Conservation (phyloP, 30 jellyfish, hydroid and myxozoan species). For the Nemopilema nomurai region DNA sequence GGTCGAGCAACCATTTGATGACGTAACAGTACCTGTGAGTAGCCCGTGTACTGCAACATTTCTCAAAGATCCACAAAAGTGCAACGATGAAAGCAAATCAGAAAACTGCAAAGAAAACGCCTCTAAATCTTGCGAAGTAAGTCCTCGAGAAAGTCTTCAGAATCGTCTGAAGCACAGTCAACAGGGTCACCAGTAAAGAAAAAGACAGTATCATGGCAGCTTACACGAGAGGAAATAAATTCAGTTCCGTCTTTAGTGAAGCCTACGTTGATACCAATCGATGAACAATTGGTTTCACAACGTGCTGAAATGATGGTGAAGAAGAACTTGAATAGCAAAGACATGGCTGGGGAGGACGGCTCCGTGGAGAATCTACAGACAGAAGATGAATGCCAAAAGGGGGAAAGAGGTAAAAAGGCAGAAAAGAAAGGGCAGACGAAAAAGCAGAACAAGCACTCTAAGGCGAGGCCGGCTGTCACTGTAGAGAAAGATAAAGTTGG, state of each 20-base stretch:
- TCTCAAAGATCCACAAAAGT: too few species aligned
- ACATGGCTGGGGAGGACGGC: not conserved
- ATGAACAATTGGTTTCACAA: constrained; percentile 5
- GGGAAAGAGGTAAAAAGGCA: not conserved
- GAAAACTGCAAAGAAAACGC: not conserved
- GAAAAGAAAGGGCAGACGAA: not conserved
- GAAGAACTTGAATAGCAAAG: not conserved
- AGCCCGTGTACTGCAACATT: too few species aligned
- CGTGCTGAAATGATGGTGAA: constrained; percentile 26
- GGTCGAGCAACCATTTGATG: not conserved
- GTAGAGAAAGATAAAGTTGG: not conserved
- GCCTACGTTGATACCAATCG: constrained; percentile 31
- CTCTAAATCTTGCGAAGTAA: not conserved
- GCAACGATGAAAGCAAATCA: too few species aligned
- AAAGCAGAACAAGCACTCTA: not conserved
- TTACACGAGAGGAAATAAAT: constrained; percentile 21
- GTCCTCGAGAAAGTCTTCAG: too few species aligned
- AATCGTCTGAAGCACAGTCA: not conserved
- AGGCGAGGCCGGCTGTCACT: not conserved
- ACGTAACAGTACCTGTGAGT: too few species aligned
- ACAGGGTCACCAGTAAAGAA: not conserved
- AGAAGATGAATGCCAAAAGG: not conserved
- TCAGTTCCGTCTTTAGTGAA: constrained; percentile 23
- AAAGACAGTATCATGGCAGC: constrained; percentile 7
- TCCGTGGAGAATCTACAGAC: not conserved